These are phyloP conservation scores for Sceliomorpha sp. DNA, from an alignment of 2,888 invertebrate species.

Conservation along the genomic window DNA sequence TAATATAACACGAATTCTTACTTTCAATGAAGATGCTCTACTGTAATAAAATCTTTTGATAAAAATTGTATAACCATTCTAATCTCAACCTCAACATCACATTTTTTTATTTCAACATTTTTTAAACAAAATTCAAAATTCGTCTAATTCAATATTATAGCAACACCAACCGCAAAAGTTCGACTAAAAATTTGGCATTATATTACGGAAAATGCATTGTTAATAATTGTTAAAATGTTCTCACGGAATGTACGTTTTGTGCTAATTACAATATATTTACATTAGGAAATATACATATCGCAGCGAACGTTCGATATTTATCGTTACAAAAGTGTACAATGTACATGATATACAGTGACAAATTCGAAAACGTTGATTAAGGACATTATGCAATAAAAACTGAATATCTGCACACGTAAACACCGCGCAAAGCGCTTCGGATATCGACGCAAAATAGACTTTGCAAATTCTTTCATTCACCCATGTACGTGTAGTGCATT, in stretches of 20 bases:
- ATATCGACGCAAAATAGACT: constrained; percentile 62
- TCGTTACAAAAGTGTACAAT: constrained; percentile 38
- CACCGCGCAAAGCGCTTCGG: constrained; percentile 8
- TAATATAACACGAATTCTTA: too few species aligned
- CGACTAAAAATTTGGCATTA: too few species aligned
- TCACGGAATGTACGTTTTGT: constrained; percentile 12
- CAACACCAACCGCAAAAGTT: too few species aligned
- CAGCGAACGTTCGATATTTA: constrained; percentile 33
- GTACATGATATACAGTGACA: constrained; percentile 11
- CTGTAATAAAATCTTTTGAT: too few species aligned
- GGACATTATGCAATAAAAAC: constrained; percentile 68
- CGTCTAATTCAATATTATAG: too few species aligned
- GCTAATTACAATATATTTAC: constrained; percentile 52
- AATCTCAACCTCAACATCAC: too few species aligned
- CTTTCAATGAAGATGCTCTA: too few species aligned
- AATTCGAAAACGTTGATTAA: constrained; percentile 21
- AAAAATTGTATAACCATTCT: too few species aligned
- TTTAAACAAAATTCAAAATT: too few species aligned
- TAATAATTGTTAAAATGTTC: too few species aligned
- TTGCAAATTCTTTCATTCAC: constrained; percentile 33
- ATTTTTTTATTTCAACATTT: too few species aligned
- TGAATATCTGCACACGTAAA: constrained; percentile 59
- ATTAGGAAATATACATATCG: constrained; percentile 36
- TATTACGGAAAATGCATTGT: too few species aligned
- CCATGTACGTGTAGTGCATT: constrained; percentile 36